These are phyloP conservation scores for Carassius carassius DNA, from an alignment of 2,113 vertebrate species.

Conservation along the genomic window DNA sequence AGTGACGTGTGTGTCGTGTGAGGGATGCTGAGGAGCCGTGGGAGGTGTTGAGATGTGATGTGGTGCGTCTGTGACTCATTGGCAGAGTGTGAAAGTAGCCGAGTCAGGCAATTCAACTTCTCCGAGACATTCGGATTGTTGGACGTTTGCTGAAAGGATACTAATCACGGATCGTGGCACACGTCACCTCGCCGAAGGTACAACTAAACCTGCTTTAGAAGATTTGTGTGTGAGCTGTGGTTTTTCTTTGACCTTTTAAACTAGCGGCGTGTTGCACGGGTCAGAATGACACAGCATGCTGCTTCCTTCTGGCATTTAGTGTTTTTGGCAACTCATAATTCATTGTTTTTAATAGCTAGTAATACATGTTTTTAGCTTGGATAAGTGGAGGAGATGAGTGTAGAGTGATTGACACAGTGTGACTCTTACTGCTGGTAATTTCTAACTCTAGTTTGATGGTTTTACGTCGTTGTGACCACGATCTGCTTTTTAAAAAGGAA, in stretches of 20 bases:
- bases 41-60: constrained; percentile 61
- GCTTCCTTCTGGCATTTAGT: neutral
- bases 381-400: neutral
- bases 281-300: neutral
- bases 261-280: neutral
- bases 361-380: neutral
- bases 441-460: neutral
- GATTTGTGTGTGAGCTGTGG: no score
- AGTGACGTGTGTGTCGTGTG: neutral
- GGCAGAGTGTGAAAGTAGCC: constrained; percentile 62
- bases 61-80: constrained; percentile 60
- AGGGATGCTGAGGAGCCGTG: constrained; percentile 19
- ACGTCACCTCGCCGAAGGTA: constrained; percentile 41
- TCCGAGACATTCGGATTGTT: constrained; percentile 3
- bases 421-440: neutral
- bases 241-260: neutral
- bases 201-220: neutral
- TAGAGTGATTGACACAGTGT: neutral
- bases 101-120: constrained; percentile 54
- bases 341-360: no score
- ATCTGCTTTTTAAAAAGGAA: neutral
- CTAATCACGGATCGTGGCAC: neutral
- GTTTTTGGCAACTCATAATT: neutral
- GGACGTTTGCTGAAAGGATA: neutral
- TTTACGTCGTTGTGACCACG: neutral